Conservation (phyloP, 1,140 invertebrate species). For the Armadillidium nasatum region DNA sequence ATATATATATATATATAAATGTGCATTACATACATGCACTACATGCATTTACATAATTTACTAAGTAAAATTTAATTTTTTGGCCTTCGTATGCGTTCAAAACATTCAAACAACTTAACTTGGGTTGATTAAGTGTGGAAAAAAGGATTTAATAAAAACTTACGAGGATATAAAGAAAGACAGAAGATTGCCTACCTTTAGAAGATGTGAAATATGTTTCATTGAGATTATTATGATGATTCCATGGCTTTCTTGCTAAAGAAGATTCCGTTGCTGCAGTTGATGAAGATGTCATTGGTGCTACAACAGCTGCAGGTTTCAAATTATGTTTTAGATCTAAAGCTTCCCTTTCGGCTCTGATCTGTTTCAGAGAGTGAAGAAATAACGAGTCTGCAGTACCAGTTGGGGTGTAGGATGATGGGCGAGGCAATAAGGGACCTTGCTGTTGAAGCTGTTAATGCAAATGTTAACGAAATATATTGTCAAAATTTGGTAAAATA, state of each 20-base stretch:
- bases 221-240: slow-evolving; percentile 30
- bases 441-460: slow-evolving; percentile 22
- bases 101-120: no score
- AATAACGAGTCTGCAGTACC: slow-evolving; percentile 33
- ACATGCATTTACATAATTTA: background rate
- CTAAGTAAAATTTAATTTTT: background rate
- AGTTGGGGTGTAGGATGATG: slow-evolving; percentile 32
- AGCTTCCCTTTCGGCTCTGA: slow-evolving; percentile 32
- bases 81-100: no score
- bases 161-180: background rate
- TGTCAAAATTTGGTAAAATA: slow-evolving; percentile 23
- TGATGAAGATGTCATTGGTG: slow-evolving; percentile 31
- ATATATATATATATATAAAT: background rate
- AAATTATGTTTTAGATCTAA: slow-evolving; percentile 38
- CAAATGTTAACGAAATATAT: background rate
- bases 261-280: slow-evolving; percentile 4
- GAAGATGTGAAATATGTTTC: slow-evolving; percentile 13
- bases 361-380: slow-evolving; percentile 38
- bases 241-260: slow-evolving; percentile 18
- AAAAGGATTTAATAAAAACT: no score
- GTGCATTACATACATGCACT: no score
- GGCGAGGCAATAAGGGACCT: slow-evolving; percentile 36
- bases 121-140: no score
- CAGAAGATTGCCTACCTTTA: background rate
- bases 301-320: slow-evolving; percentile 29